Conservation (phyloP, 2,888 invertebrate genomes). For the Cordilura impudica region DNA sequence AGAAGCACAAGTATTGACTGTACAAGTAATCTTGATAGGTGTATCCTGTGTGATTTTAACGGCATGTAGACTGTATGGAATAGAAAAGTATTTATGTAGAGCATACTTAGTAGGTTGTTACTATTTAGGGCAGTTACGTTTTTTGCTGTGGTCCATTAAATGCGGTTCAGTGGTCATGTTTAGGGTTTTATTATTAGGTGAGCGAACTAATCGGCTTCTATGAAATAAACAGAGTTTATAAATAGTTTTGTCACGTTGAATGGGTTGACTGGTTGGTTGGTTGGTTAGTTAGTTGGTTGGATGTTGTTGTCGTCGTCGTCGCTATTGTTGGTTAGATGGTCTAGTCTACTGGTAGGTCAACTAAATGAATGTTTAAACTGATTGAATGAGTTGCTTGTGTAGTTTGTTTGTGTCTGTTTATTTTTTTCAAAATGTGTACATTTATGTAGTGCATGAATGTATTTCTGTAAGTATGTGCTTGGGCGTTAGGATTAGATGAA, state of each 20-base stretch:
- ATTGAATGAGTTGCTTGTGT: constrained; percentile 22
- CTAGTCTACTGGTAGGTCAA: constrained; percentile 7
- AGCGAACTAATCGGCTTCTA: constrained; percentile 58
- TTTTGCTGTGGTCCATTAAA: constrained; percentile 56
- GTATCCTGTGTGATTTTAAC: background rate
- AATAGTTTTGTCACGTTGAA: constrained; percentile 48
- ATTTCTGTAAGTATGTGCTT: background rate
- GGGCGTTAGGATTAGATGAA: background rate
- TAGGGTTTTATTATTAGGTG: constrained; percentile 59
- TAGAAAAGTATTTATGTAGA: background rate
- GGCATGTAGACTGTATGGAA: background rate
- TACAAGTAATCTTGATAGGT: background rate
- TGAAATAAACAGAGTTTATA: constrained; percentile 48
- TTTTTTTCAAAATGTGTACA: no score
- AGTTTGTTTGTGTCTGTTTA: background rate
- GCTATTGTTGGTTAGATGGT: background rate
- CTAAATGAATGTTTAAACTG: constrained; percentile 39
- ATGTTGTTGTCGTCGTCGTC: background rate
- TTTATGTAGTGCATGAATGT: background rate
- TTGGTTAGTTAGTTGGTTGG: background rate
- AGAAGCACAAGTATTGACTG: no score
- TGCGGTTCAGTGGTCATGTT: constrained; percentile 61
- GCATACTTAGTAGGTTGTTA: constrained; percentile 10
- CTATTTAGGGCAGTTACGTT: constrained; percentile 24
- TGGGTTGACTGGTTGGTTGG: background rate